A percentile compares a stretch with the other conserved stretches of the same genome.
These are phyloP conservation scores for Tenrec ecaudatus DNA, from an alignment of 2,113 vertebrate species.

Conservation along the genomic window DNA sequence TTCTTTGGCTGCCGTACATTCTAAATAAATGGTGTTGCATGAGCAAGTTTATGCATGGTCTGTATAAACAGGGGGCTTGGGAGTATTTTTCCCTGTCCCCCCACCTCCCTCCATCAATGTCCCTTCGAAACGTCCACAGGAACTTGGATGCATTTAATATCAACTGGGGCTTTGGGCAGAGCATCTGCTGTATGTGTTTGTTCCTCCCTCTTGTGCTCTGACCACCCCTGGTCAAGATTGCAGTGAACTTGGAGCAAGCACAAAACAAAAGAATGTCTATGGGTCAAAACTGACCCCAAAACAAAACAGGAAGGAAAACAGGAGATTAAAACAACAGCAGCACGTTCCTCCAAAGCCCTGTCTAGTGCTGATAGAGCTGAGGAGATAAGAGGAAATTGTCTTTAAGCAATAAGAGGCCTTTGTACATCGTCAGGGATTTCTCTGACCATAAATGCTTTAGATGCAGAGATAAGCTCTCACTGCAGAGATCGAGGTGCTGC, in stretches of 20 bases:
- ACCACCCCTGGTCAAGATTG: constrained; percentile 66
- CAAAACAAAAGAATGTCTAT: constrained; percentile 33
- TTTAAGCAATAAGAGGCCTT: constrained; percentile 82
- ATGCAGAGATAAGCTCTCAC: constrained; percentile 83
- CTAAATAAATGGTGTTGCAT: background rate
- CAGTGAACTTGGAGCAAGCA: constrained; percentile 63
- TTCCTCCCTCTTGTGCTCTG: constrained; percentile 65
- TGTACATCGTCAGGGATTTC: constrained; percentile 78
- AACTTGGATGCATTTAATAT: constrained; percentile 55
- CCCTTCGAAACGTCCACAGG: background rate
- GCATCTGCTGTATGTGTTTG: constrained; percentile 62
- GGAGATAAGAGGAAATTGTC: constrained; percentile 81
- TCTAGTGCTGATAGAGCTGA: constrained; percentile 71
- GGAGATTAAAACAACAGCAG: constrained; percentile 63
- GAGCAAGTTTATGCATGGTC: background rate
- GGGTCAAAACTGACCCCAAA: too few species aligned
- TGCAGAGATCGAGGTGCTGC: constrained; percentile 77
- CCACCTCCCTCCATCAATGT: background rate
- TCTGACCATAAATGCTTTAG: constrained; percentile 82
- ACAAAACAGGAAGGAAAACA: constrained; percentile 35
- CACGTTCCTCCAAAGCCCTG: constrained; percentile 71
- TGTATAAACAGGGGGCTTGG: background rate
- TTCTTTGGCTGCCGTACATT: rapidly evolving
- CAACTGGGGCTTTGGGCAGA: constrained; percentile 42
- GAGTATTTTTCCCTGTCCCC: background rate